Percentiles rank a stretch among this genome's conserved stretches.
Conservation (phyloP, 1,140 invertebrate species). For the Drosophila sulfurigaster region DNA sequence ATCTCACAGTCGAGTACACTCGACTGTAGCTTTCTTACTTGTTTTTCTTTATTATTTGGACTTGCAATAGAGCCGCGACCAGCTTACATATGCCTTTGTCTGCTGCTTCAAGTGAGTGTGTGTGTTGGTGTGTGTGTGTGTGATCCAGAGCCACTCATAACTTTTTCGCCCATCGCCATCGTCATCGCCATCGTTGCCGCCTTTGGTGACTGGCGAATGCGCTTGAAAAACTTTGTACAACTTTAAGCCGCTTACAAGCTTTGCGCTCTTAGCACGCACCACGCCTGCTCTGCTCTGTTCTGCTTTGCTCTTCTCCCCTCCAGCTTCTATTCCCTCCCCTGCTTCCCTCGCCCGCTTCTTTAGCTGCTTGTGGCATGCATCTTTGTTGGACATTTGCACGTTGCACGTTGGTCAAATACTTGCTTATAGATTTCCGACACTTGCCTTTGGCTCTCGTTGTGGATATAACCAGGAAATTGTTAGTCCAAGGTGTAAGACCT, state of each 20-base stretch:
- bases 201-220: slow-evolving; percentile 81
- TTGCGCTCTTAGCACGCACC: slow-evolving; percentile 74
- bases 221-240: slow-evolving; percentile 84
- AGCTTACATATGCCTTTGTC: slow-evolving; percentile 45
- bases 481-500: not conserved
- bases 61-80: slow-evolving; percentile 41
- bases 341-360: not conserved
- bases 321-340: not conserved
- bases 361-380: slow-evolving; percentile 28
- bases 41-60: slow-evolving; percentile 15
- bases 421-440: slow-evolving; percentile 45
- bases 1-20: no score
- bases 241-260: slow-evolving; percentile 83
- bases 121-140: slow-evolving; percentile 27
- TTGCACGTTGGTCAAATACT: slow-evolving; percentile 39
- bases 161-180: slow-evolving; percentile 55
- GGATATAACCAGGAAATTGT: not conserved
- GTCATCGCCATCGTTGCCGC: slow-evolving; percentile 50
- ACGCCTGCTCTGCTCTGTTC: slow-evolving; percentile 5
- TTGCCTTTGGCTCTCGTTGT: slow-evolving; percentile 9
- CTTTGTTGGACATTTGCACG: slow-evolving; percentile 16
- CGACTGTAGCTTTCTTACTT: no score
- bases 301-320: no score
- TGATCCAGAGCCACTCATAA: slow-evolving; percentile 72
- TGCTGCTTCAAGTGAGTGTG: slow-evolving; percentile 17